These are phyloP conservation scores for Pentalonia nigronervosa DNA, from an alignment of 1,140 invertebrate genomes.

Conservation along the genomic window DNA sequence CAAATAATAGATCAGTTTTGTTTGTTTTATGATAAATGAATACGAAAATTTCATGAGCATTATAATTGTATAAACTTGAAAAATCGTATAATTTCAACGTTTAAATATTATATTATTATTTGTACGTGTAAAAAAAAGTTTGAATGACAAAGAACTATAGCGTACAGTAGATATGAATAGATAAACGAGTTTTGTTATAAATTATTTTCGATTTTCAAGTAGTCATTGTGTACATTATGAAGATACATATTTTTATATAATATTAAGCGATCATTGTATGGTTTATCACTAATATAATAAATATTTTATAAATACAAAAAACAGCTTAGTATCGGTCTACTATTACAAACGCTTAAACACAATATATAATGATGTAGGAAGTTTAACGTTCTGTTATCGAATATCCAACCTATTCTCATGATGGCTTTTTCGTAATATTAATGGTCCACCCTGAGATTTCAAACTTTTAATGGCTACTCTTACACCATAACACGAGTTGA, in stretches of 20 bases:
- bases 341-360: neutral
- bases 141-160: neutral
- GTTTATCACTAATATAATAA: neutral
- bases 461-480: constrained; percentile 35
- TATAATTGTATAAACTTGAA: neutral
- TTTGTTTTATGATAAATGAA: too few species aligned
- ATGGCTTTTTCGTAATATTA: neutral
- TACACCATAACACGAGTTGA: neutral
- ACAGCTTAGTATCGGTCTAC: neutral
- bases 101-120: neutral
- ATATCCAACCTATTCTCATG: neutral
- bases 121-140: neutral
- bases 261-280: neutral
- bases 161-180: neutral
- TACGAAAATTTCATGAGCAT: neutral
- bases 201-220: neutral
- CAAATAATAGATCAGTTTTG: too few species aligned
- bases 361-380: constrained; percentile 2
- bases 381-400: neutral
- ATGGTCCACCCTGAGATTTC: constrained; percentile 13
- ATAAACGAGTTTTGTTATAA: neutral
- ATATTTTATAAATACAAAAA: constrained; percentile 11
- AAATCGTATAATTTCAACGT: neutral
- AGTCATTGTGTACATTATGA: neutral
- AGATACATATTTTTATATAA: neutral